Conservation (phyloP, 2,888 invertebrate species). For the Oligia latruncula region DNA sequence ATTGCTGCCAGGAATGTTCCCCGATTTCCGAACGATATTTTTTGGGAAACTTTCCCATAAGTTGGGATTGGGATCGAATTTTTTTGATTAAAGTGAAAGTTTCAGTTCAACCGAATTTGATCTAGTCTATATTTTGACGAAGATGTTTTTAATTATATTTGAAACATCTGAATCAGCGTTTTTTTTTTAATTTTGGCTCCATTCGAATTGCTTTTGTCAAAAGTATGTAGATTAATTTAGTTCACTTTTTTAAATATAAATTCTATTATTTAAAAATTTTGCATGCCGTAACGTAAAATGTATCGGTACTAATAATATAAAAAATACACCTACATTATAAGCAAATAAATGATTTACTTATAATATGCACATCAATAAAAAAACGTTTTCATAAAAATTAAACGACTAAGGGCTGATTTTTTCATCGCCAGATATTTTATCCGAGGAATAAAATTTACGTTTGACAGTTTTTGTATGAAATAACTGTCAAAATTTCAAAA, state of each 20-base stretch:
- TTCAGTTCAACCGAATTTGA: conserved; percentile 1
- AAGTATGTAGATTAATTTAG: not conserved
- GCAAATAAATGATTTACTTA: not conserved
- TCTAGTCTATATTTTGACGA: not conserved
- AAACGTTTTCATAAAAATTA: not conserved
- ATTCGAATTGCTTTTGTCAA: no score
- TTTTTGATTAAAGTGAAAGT: conserved; percentile 17
- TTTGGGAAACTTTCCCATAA: conserved; percentile 16
- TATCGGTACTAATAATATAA: not conserved
- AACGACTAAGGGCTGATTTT: not conserved
- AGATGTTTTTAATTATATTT: not conserved
- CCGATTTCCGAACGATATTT: conserved; percentile 35
- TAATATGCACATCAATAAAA: no score
- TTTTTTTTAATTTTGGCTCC: not conserved
- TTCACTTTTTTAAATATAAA: not conserved
- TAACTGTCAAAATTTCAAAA: no score
- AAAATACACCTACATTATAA: not conserved
- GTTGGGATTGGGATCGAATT: not conserved
- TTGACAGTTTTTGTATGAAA: no score
- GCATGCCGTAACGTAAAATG: not conserved
- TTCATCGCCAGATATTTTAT: not conserved
- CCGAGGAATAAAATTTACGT: not conserved
- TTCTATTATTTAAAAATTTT: not conserved
- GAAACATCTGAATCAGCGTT: accelerated
- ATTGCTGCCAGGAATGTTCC: conserved; percentile 39